A percentile compares a stretch with the other conserved stretches of the same genome.
Conservation (phyloP, 2,113 vertebrate species). For the Ceyx melanurus region DNA sequence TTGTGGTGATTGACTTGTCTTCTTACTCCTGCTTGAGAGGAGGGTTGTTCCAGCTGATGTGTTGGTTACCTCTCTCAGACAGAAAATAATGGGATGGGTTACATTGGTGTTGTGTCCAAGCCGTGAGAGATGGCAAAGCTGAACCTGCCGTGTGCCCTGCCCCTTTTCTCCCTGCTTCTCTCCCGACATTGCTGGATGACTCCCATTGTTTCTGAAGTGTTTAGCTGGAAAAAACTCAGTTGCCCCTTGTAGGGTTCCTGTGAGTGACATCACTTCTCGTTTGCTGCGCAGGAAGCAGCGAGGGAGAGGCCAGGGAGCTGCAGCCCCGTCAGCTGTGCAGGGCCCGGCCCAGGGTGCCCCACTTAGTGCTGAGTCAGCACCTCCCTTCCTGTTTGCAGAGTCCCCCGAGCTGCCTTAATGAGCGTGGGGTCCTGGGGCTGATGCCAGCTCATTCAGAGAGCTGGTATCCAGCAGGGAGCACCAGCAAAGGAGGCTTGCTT, state of each 20-base stretch:
- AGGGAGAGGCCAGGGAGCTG: neutral
- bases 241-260: slow-evolving; percentile 28
- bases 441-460: slow-evolving; percentile 20
- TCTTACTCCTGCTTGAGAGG: neutral
- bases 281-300: slow-evolving; percentile 39
- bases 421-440: neutral
- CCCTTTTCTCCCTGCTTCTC: neutral
- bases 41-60: neutral
- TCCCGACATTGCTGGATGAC: neutral
- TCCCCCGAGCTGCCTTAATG: neutral
- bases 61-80: neutral
- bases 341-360: neutral
- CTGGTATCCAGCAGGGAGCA: neutral
- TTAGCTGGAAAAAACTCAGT: neutral
- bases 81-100: neutral
- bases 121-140: neutral
- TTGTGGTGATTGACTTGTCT: neutral
- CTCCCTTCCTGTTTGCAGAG: slow-evolving; percentile 14
- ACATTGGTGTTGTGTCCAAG: neutral
- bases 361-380: slow-evolving; percentile 58
- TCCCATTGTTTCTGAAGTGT: slow-evolving; percentile 34
- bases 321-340: neutral
- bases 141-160: neutral
- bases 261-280: slow-evolving; percentile 60
- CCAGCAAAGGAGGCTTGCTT: neutral